phyloP scores from a whole-genome alignment of 2,797 vertebrate species.

The Aplochiton taeniatus region DNA sequence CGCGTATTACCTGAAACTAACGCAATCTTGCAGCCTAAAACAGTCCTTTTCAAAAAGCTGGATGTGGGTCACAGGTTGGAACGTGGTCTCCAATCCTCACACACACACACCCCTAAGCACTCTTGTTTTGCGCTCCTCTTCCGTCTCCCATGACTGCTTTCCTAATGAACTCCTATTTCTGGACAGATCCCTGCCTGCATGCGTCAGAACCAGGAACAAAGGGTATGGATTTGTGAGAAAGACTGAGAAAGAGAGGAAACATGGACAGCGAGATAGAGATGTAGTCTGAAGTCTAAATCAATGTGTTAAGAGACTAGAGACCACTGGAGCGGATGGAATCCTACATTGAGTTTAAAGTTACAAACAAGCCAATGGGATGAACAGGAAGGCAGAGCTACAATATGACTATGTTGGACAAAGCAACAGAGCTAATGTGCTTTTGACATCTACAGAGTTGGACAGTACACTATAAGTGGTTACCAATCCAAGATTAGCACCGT shows the following conservation, averaged over 20 bases:
- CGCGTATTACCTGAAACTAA: too few species aligned
- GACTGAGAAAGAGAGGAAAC: not conserved
- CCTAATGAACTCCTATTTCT: slow-evolving; percentile 1
- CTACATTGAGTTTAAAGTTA: not conserved
- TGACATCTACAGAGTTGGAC: too few species aligned
- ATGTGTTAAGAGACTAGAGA: not conserved
- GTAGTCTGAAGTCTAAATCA: not conserved
- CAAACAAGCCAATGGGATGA: not conserved
- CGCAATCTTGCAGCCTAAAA: too few species aligned
- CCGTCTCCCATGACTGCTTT: not conserved
- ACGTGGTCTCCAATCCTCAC: not conserved
- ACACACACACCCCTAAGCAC: not conserved
- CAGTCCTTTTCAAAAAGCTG: too few species aligned
- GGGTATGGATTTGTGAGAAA: not conserved
- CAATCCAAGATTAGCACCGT: too few species aligned
- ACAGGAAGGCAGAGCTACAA: not conserved
- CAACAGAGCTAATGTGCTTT: too few species aligned
- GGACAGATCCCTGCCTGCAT: not conserved
- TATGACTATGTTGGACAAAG: too few species aligned
- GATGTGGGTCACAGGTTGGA: too few species aligned
- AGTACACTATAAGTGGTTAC: too few species aligned
- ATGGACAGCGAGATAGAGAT: not conserved
- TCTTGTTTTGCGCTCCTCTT: not conserved
- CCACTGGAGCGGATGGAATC: not conserved
- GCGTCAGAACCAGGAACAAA: not conserved